Percentiles rank a stretch among this genome's conserved stretches.
These are phyloP conservation scores for Scophthalmus maximus DNA, from an alignment of 2,113 vertebrate species.

Conservation along the genomic window DNA sequence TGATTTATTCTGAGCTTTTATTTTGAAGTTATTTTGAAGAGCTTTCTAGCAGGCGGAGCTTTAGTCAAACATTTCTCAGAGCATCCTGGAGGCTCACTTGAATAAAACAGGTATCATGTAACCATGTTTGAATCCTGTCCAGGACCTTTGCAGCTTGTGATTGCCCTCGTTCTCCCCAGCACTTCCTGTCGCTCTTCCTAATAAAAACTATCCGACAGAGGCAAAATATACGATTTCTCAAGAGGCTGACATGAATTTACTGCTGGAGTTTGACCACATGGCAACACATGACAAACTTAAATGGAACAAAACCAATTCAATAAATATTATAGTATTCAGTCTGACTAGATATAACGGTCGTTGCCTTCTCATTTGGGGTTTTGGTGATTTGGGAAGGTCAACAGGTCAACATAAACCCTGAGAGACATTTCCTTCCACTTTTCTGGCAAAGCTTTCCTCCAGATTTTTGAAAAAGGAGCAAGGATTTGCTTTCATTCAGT, in stretches of 20 bases:
- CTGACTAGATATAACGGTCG: no score
- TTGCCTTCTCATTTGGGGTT: no score
- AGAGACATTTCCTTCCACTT: no score
- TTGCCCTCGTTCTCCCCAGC: neutral
- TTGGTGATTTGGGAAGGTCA: no score
- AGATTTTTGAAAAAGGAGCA: neutral
- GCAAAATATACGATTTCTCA: conserved; percentile 4
- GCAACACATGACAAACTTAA: no score
- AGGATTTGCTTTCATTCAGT: neutral
- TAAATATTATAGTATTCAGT: no score
- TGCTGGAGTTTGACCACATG: no score
- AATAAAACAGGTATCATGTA: conserved; percentile 34
- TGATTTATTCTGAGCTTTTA: conserved; percentile 22
- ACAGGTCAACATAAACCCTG: no score
- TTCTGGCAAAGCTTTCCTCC: neutral
- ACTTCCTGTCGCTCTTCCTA: conserved; percentile 46
- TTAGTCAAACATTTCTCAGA: neutral
- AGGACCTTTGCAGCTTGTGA: conserved; percentile 40
- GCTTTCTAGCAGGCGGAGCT: neutral
- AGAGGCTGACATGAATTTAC: no score
- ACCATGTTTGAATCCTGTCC: conserved; percentile 17
- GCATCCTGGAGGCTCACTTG: conserved; percentile 4
- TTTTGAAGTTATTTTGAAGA: conserved; percentile 11
- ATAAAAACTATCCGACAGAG: conserved; percentile 29
- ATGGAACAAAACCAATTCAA: no score